phyloP scores from a whole-genome alignment of 1,140 invertebrate species.

The Orchesella cincta region DNA sequence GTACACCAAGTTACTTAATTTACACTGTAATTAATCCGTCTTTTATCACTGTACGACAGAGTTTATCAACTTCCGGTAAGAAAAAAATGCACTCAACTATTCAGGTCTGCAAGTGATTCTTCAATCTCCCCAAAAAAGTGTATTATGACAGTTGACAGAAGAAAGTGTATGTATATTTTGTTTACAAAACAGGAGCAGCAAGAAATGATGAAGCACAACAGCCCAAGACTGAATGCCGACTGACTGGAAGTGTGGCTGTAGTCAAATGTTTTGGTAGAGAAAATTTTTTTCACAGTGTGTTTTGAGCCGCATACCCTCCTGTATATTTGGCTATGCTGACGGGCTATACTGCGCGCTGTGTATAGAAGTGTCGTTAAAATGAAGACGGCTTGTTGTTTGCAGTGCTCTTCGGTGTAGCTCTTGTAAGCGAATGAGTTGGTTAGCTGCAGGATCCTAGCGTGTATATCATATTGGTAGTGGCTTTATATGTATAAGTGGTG shows the following conservation, averaged over 20 bases:
- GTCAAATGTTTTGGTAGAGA: background rate
- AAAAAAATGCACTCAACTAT: no score
- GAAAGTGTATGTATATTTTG: background rate
- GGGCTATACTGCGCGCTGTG: background rate
- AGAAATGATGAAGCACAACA: conserved; percentile 14
- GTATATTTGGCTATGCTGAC: background rate
- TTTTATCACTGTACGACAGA: no score
- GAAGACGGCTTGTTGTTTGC: background rate
- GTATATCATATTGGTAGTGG: no score
- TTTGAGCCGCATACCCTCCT: background rate
- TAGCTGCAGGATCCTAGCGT: no score
- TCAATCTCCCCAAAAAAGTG: no score
- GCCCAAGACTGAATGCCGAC: conserved; percentile 24
- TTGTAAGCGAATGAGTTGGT: background rate
- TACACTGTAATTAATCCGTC: no score
- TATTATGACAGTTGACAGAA: no score
- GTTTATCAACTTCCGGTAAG: no score
- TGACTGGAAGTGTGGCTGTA: conserved; percentile 10
- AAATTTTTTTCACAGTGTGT: background rate
- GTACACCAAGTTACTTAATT: no score
- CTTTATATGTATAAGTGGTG: no score
- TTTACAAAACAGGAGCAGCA: background rate
- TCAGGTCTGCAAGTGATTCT: no score
- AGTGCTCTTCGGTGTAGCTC: conserved; percentile 6
- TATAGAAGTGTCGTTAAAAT: no score